Percentiles rank a stretch among this genome's conserved stretches.
Evolutionary conservation across 2,113 vertebrate genomes (phyloP).

Genomic region (Nesoenas mayeri): DNA sequence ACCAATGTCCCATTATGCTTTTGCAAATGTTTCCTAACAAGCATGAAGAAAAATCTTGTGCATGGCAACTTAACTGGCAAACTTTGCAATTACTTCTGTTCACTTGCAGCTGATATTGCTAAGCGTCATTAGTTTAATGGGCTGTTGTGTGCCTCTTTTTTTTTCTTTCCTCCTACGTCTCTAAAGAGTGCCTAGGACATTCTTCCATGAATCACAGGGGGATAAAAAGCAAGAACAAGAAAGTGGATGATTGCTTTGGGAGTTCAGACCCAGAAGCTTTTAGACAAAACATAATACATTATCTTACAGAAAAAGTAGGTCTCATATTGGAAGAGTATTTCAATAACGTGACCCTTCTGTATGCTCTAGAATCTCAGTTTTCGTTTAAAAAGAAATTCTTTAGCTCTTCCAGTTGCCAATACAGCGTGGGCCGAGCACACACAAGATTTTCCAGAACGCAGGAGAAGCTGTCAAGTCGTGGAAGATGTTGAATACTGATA

Average conservation of each 20-base stretch:
- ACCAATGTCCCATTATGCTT: background rate
- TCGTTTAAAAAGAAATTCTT: background rate
- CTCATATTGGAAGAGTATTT: background rate
- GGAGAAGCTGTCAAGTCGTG: background rate
- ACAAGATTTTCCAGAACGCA: background rate
- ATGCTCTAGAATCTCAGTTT: background rate
- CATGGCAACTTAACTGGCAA: conserved; percentile 38
- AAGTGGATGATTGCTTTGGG: background rate
- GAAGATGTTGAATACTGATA: background rate
- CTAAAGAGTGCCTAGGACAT: background rate
- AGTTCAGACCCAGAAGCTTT: conserved; percentile 29
- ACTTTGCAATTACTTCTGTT: background rate
- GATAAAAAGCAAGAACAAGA: background rate
- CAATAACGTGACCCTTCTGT: background rate
- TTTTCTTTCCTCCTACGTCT: background rate
- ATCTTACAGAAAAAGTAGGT: background rate
- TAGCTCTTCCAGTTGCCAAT: background rate
- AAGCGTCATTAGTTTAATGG: conserved; percentile 38
- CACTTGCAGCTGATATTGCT: background rate
- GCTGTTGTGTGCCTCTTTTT: background rate
- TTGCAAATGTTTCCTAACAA: background rate
- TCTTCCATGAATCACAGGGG: background rate
- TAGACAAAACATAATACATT: background rate
- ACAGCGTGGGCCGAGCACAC: background rate
- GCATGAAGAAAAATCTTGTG: background rate